Evolutionary conservation across 2,888 invertebrate genomes (phyloP).

Genomic region (Phasia obesa): DNA sequence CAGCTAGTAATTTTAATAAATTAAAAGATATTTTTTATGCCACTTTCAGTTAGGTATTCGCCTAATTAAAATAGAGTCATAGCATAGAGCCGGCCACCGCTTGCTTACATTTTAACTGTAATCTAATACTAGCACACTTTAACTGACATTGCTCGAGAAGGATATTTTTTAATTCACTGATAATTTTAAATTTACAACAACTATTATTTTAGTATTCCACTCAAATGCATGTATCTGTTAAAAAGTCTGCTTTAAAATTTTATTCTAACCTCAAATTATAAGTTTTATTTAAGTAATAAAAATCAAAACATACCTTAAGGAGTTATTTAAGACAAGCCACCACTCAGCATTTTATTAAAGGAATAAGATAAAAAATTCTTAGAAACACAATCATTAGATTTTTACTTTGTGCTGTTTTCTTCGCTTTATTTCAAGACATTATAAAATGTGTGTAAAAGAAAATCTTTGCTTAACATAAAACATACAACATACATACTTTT

Average conservation of each 20-base stretch:
- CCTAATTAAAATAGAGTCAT: no score
- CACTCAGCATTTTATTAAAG: neutral
- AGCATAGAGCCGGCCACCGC: no score
- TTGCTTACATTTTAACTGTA: no score
- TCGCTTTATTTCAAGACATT: constrained; percentile 1
- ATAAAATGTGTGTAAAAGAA: constrained; percentile 3
- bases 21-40: no score
- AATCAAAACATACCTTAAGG: constrained; percentile 1
- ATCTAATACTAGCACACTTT: no score
- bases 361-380: neutral
- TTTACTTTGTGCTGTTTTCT: neutral
- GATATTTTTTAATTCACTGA: no score
- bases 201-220: no score
- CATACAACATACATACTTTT: neutral
- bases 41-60: no score
- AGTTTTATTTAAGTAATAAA: neutral
- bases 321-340: neutral
- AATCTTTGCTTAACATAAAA: constrained; percentile 22
- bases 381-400: neutral
- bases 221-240: no score
- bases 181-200: no score
- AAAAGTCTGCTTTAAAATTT: neutral
- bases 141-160: no score
- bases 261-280: neutral
- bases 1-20: no score